Conservation (phyloP, 2,113 vertebrate species). For the Centropus bengalensis region DNA sequence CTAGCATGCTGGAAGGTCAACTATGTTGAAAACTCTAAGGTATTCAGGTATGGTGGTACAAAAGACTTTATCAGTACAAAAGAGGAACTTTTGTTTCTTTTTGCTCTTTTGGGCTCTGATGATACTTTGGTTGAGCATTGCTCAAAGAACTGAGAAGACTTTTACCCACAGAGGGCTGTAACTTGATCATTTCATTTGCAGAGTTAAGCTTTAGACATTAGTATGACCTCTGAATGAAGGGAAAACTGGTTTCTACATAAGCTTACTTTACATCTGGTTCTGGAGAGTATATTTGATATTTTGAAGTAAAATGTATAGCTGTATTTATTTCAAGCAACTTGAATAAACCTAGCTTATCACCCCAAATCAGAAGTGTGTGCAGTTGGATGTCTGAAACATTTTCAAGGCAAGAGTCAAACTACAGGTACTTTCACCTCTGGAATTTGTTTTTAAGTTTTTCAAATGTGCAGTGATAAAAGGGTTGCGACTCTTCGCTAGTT, state of each 20-base stretch:
- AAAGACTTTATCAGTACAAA: background rate
- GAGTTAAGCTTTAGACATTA: background rate
- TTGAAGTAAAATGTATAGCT: background rate
- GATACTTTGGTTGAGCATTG: background rate
- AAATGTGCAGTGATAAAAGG: background rate
- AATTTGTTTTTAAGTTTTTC: background rate
- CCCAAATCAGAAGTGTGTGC: background rate
- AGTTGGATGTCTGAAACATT: background rate
- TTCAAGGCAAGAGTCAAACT: background rate
- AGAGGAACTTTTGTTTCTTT: background rate
- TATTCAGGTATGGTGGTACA: background rate
- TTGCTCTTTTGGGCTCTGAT: background rate
- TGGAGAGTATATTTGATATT: background rate
- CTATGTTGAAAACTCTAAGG: background rate
- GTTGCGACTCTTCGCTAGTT: background rate
- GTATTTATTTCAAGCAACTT: background rate
- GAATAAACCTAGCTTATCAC: background rate
- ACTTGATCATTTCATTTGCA: background rate
- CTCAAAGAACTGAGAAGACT: background rate
- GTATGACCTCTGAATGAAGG: background rate
- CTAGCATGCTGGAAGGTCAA: background rate
- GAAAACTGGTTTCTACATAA: background rate
- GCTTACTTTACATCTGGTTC: background rate
- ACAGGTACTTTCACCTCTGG: background rate
- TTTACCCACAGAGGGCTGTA: background rate